Percentiles rank a stretch among this genome's conserved stretches.
Conservation (phyloP, 2,113 vertebrate genomes). For the Micromys minutus region DNA sequence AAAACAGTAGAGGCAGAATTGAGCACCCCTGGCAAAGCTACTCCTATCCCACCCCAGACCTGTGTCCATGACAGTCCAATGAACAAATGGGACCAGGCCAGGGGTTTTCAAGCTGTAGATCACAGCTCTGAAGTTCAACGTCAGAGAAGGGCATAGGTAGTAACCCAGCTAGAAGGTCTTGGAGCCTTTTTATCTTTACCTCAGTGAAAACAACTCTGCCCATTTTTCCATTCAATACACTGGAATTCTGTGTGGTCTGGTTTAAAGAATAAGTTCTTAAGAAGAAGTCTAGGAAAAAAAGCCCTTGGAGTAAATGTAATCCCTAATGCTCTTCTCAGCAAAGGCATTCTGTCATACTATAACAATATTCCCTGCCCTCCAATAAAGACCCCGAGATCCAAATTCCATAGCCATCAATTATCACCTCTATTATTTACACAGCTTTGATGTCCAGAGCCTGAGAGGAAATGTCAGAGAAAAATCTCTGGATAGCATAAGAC, state of each 20-base stretch:
- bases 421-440: constrained; percentile 48
- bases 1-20: neutral
- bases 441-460: constrained; percentile 67
- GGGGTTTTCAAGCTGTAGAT: neutral
- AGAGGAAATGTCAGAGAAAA: constrained; percentile 75
- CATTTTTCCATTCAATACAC: neutral
- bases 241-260: constrained; percentile 5
- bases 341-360: neutral
- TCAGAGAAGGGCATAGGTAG: neutral
- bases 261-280: constrained; percentile 49
- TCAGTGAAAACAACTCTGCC: constrained; percentile 13
- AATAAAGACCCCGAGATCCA: constrained; percentile 27
- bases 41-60: neutral
- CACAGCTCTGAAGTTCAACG: neutral
- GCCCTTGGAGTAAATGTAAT: constrained; percentile 9
- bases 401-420: constrained; percentile 36
- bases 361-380: neutral
- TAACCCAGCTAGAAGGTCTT: neutral
- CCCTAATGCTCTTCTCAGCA: neutral
- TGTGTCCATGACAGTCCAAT: neutral
- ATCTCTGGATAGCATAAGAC: constrained; percentile 65
- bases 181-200: neutral
- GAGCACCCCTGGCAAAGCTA: constrained; percentile 5
- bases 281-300: constrained; percentile 44
- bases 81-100: neutral